A percentile compares a stretch with the other conserved stretches of the same genome.
These are phyloP conservation scores for Drosophila lacertosa DNA, from an alignment of 1,140 invertebrate species.

Conservation along the genomic window DNA sequence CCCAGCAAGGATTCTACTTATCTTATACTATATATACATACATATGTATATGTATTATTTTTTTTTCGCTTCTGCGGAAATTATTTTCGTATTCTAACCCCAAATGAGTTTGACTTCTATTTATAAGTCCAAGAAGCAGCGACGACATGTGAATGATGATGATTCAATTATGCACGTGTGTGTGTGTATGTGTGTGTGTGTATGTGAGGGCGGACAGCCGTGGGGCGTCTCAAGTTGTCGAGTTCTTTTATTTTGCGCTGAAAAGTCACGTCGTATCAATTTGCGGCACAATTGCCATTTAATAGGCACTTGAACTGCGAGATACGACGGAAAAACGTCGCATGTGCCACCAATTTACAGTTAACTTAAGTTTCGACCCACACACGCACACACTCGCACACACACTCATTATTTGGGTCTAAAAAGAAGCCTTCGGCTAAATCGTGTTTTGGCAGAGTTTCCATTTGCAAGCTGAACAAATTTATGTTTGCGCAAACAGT, in stretches of 20 bases:
- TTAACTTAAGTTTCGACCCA: background rate
- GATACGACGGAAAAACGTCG: constrained; percentile 15
- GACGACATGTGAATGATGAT: constrained; percentile 37
- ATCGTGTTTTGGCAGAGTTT: background rate
- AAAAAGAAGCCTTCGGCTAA: background rate
- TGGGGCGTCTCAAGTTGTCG: constrained; percentile 74
- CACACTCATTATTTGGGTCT: constrained; percentile 14
- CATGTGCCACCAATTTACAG: constrained; percentile 66
- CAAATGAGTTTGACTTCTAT: constrained; percentile 72
- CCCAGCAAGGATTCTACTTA: constrained; percentile 50
- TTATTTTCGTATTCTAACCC: constrained; percentile 80
- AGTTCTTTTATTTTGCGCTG: constrained; percentile 60
- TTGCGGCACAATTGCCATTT: constrained; percentile 81
- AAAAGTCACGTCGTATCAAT: constrained; percentile 83
- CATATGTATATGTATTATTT: constrained; percentile 8
- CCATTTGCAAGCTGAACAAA: no score
- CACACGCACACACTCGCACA: background rate
- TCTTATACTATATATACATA: background rate
- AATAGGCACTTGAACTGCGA: constrained; percentile 77
- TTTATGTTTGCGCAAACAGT: no score
- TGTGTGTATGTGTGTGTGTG: constrained; percentile 5
- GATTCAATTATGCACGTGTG: constrained; percentile 68
- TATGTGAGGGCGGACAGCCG: constrained; percentile 32
- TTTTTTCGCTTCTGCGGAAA: constrained; percentile 52
- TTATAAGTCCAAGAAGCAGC: constrained; percentile 42